Base-by-base conservation (phyloP, 64 coral and sea anemone species). In the Dendronephthya gigantea region DNA sequence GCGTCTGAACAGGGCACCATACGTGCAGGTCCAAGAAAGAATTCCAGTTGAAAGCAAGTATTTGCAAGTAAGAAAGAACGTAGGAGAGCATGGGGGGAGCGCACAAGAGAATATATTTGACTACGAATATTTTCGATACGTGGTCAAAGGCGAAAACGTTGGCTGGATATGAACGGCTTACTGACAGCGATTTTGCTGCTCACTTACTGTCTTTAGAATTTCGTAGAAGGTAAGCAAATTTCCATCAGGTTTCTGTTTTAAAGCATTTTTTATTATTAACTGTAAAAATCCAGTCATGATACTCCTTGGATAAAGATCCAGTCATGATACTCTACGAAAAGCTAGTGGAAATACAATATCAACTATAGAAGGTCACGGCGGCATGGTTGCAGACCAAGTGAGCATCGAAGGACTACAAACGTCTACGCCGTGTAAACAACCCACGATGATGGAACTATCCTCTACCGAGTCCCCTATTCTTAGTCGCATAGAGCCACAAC, bases 131-230 rank as follows among this genome's bases (percentile, higher is more conserved):
- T 14, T 85, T 85, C 58, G 28, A 85, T 51, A 35, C 83, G 30
- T 85, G 83, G 83, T 34, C 47, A 85, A 27, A 85, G 27, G 83
- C 83, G 48, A 85, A 85, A 55, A 52, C 48, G 25, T 9, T 29
- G 47, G 83, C 45, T 49, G 83, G 83, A 35, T 85, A 85, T 55
- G 47, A 52, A 35, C 17, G 58, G 1, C 58, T 23, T 14, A 85
- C 39, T 85, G 83, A 85, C 83, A 85, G 83, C 35, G 83, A 85
- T 85, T 85, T 85, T 17, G 83, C 83, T 55, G 83, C 47, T 5
- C 83, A 85, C 35, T 36, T 85, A 36, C 58, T 85, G 35, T 85
- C 83, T 52, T 55, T 85, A 16, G 83, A 85, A 50, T 85, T 51
- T 85, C 41, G 83, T 51, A 7, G 83, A 31, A 52, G 83, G 83